Evolutionary conservation across 37 sponge, comb jelly and placozoan species (phyloP), one percentile per base, ranked within the genome.

Genomic region (Axinella damicornis): DNA sequence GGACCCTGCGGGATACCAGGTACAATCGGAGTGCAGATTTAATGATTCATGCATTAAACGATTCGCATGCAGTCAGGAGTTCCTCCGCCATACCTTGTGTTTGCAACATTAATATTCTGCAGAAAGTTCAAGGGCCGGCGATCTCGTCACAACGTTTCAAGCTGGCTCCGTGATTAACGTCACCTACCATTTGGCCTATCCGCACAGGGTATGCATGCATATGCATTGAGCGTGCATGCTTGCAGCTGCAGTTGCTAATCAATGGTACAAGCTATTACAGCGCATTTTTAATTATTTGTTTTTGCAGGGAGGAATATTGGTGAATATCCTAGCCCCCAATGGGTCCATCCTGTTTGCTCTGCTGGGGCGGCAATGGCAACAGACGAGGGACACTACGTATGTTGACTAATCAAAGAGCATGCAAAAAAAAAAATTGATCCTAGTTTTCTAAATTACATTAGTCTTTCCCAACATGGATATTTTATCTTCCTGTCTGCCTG

Each of bases 1-100:
- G 85, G 87, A n/a, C 94, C 94, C 2, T 93, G 94, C 54, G 94
- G 94, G 65, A 80, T 93, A 12, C 89, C 94, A 39, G 54, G 82
- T 85, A 65, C 27, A 65, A 65, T 19, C 13, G 27, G 22, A 24
- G 27, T n/a, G n/a, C n/a, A n/a, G n/a, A 65, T 24, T 68, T 68
- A 13, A 33, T 33, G 4, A 9, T 46, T 46, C 46, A 46, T 46
- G 46, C 46, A 46, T n/a, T n/a, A n/a, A n/a, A n/a, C n/a, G n/a
- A n/a, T n/a, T n/a, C 35, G 36, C 15, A 22, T 34, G 14, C 21
- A 13, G 67, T 40, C 78, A 75, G 86, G 53, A 24, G 57, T 46
- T 53, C 35, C 35, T 20, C n/a, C n/a, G n/a, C n/a, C n/a, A n/a
- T n/a, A n/a, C n/a, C n/a, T n/a, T n/a, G n/a, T n/a, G n/a, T n/a